Evolutionary conservation across 2,888 invertebrate species (phyloP).

Genomic region (Tillus elongatus): DNA sequence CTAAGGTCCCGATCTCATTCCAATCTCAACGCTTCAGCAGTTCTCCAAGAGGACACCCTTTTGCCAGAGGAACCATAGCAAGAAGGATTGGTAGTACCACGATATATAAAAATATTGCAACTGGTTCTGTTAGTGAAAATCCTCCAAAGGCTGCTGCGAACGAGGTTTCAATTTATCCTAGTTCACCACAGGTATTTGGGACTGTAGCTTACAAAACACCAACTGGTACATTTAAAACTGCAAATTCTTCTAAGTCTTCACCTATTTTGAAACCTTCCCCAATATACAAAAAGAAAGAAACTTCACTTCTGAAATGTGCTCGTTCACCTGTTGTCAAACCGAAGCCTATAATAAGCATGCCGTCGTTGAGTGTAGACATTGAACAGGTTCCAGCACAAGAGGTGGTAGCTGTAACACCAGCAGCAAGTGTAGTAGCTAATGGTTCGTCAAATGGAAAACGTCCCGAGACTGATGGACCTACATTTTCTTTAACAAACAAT

Average conservation of each 20-base stretch:
- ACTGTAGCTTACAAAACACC: background rate
- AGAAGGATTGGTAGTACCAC: conserved; percentile 31
- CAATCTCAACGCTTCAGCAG: background rate
- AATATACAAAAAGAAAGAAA: conserved; percentile 13
- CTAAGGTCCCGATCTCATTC: conserved; percentile 21
- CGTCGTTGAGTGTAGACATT: conserved; percentile 30
- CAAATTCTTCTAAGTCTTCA: background rate
- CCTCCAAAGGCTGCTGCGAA: background rate
- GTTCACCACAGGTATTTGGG: too few species aligned
- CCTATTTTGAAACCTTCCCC: conserved; percentile 14
- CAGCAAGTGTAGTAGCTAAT: conserved; percentile 8
- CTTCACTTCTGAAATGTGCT: background rate
- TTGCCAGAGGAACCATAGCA: conserved; percentile 15
- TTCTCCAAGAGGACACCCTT: background rate
- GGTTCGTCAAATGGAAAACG: too few species aligned
- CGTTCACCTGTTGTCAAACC: conserved; percentile 20
- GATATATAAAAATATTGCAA: conserved; percentile 24
- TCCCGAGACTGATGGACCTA: conserved; percentile 13
- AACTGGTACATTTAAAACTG: conserved; percentile 5
- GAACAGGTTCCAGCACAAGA: conserved; percentile 35
- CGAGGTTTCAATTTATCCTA: too few species aligned
- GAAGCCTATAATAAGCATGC: conserved; percentile 34
- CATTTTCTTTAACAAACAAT: conserved; percentile 19
- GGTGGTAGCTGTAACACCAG: conserved; percentile 13
- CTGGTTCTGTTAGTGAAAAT: background rate